Evolutionary conservation across 2,113 vertebrate species (phyloP).

Genomic region (Urocynchramus pylzowi): DNA sequence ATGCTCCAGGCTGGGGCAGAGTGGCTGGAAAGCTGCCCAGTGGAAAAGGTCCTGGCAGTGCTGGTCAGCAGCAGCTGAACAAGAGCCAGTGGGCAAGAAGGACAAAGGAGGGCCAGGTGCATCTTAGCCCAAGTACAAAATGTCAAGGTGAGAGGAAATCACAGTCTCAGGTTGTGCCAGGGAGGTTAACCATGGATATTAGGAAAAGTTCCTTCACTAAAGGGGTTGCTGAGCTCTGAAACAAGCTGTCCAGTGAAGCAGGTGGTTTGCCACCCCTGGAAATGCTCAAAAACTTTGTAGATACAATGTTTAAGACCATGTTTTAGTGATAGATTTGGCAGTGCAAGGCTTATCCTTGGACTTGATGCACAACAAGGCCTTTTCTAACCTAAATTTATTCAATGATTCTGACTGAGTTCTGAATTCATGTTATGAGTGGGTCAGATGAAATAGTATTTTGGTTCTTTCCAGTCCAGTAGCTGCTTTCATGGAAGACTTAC

Average conservation of each 20-base stretch:
- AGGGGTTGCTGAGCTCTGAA: neutral
- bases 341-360: neutral
- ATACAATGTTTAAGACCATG: neutral
- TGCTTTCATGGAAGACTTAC: neutral
- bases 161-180: neutral
- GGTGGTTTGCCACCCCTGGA: neutral
- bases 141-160: neutral
- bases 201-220: neutral
- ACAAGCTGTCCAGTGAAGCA: neutral
- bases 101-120: neutral
- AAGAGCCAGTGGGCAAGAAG: neutral
- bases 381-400: neutral
- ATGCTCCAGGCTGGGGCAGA: neutral
- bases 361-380: accelerated
- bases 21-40: neutral
- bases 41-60: neutral
- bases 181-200: neutral
- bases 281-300: neutral
- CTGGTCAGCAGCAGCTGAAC: accelerated
- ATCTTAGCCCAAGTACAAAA: neutral
- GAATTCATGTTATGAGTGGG: neutral
- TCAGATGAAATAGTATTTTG: neutral
- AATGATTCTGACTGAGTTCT: neutral
- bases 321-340: neutral
- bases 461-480: neutral